Conservation (phyloP, 2,113 vertebrate species). For the Leptosomus discolor region DNA sequence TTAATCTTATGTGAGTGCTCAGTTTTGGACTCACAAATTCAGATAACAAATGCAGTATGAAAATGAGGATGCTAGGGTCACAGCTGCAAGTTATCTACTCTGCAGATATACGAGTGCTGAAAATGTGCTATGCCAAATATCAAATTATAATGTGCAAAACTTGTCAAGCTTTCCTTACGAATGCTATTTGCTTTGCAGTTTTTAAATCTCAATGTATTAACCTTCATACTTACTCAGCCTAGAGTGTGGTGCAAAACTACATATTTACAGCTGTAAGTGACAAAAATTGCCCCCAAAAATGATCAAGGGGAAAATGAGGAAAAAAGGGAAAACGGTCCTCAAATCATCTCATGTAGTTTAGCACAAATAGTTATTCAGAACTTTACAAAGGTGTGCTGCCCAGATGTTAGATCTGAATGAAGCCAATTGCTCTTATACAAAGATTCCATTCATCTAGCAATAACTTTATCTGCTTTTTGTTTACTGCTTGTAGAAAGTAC, state of each 20-base stretch:
- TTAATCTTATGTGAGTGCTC: conserved; percentile 45
- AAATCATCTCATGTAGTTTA: neutral
- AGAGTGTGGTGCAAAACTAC: conserved; percentile 55
- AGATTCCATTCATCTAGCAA: neutral
- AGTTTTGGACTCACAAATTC: conserved; percentile 54
- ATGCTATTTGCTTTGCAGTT: conserved; percentile 68
- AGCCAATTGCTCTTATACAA: neutral
- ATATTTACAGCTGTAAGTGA: conserved; percentile 60
- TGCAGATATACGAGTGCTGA: conserved; percentile 53
- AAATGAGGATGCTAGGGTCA: conserved; percentile 65
- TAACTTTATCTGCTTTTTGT: neutral
- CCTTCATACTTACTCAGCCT: conserved; percentile 47
- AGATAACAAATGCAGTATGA: conserved; percentile 62
- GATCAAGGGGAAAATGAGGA: neutral
- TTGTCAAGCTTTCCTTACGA: conserved; percentile 67
- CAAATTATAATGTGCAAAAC: conserved; percentile 71
- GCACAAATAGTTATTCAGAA: neutral
- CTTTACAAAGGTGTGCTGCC: neutral
- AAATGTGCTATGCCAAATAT: conserved; percentile 63
- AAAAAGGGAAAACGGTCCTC: neutral
- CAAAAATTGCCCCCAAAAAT: conserved; percentile 35
- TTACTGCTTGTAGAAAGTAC: neutral
- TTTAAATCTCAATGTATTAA: conserved; percentile 72
- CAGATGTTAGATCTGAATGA: conserved; percentile 47
- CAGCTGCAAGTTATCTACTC: conserved; percentile 32